Percentiles rank a stretch among this genome's conserved stretches.
phyloP scores from a whole-genome alignment of 2,113 vertebrate genomes.

The Lycaon pictus region DNA sequence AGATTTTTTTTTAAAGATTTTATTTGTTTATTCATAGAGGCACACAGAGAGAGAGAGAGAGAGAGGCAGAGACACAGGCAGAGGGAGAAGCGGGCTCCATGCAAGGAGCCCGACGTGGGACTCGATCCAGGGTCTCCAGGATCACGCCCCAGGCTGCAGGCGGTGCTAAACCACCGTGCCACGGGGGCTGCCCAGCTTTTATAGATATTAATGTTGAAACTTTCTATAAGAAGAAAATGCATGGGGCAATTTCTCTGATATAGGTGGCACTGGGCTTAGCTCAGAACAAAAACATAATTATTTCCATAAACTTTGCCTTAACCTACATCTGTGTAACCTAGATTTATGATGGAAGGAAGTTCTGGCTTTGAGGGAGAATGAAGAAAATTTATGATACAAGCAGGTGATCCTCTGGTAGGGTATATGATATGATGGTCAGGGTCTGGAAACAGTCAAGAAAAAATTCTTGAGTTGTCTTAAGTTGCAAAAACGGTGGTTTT shows the following conservation, averaged over 20 bases:
- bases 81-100: no score
- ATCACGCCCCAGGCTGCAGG: no score
- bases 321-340: neutral
- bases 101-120: no score
- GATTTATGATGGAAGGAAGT: neutral
- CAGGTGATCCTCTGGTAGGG: neutral
- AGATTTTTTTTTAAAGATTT: neutral
- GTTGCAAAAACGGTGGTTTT: neutral
- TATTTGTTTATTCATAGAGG: no score
- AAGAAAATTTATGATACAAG: neutral
- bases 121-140: no score
- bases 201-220: slow-evolving; percentile 22
- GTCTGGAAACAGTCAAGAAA: neutral
- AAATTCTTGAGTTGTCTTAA: neutral
- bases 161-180: no score
- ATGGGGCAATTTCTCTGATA: neutral
- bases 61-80: no score
- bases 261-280: neutral
- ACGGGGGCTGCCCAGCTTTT: neutral
- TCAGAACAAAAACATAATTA: neutral
- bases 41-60: no score
- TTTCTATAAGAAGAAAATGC: neutral
- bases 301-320: neutral
- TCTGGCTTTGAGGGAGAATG: slow-evolving; percentile 10
- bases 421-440: neutral